phyloP scores from a whole-genome alignment of 2,888 invertebrate genomes.

The Dryococelus australis region DNA sequence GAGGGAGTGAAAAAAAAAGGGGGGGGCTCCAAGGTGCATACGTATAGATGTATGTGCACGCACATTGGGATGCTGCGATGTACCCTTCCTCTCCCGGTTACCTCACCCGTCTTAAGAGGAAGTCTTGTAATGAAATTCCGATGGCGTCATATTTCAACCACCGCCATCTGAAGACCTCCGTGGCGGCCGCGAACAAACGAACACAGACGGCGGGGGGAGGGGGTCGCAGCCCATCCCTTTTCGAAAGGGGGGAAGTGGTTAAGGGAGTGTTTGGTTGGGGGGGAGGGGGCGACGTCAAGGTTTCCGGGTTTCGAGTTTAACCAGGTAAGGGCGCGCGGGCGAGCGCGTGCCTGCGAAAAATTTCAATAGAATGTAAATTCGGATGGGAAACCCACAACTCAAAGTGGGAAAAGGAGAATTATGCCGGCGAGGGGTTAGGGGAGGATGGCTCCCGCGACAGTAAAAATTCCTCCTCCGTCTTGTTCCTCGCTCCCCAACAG shows the following conservation, averaged over 20 bases:
- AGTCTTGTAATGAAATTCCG: slow-evolving; percentile 46
- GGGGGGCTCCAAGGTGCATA: not conserved
- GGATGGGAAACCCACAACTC: slow-evolving; percentile 7
- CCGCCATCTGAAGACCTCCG: not conserved
- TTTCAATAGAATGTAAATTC: slow-evolving; percentile 17
- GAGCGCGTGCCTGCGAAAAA: not conserved
- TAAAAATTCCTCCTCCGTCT: not conserved
- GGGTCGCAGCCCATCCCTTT: not conserved
- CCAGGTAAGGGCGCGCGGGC: not conserved
- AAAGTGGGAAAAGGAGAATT: not conserved
- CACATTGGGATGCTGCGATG: slow-evolving; percentile 3
- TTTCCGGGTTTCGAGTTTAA: not conserved
- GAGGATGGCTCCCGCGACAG: not conserved
- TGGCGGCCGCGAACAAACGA: slow-evolving; percentile 3
- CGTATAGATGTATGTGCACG: not conserved
- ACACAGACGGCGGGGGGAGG: not conserved
- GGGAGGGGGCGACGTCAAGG: not conserved
- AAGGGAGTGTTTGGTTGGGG: not conserved
- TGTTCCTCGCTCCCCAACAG: not conserved
- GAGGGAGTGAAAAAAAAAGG: too few species aligned
- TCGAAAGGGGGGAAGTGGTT: not conserved
- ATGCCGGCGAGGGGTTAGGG: not conserved
- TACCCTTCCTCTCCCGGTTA: not conserved
- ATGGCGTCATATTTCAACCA: slow-evolving; percentile 46
- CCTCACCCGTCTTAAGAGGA: not conserved